Base-by-base conservation (phyloP, 2,113 vertebrate species). In the Plectropomus leopardus region DNA sequence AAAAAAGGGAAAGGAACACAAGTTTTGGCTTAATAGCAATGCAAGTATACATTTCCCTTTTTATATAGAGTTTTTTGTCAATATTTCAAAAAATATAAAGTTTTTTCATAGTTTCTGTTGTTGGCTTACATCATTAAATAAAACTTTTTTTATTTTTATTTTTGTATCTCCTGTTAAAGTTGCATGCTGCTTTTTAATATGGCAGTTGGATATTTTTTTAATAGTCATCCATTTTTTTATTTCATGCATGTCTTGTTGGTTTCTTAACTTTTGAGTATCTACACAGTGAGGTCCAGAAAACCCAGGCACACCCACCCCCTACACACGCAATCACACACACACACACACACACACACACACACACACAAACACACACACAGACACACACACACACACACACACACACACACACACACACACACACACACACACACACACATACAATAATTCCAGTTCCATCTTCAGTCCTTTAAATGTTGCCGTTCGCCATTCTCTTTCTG, bases 181-280 rank as follows among this genome's bases (percentile, higher is more conserved):
- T 90, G 93, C 95, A 95, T 96, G 95, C 95, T 95, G 94, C 92
- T 94, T 94, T 94, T 92, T 94, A 93, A 90, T 95, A 95, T 96
- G 94, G 95, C 94, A 96, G 95, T 95, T 95, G 92, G 84, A 94
- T 93, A 86, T 92, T 95, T 40, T 40, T 93, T 79, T 89, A 92
- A 89, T 92, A 86, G 82, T 94, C 92, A 95, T 95, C 93, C 94
- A 94, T 92, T 89, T 92, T 89, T 92, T 90, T 91, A 86, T 92
- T 95, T 96, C 97, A 99, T 99, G 98, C 98, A 98, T 95, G 93
- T 93, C 86, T 89, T 87, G 90, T 92, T 94, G 91, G 83, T 92
- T 88, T 91, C 66, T 75, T 95, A 94, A 91, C 94, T 77, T 96
- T 96, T 94, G 91, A 96, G 93, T 96, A 97, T 97, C 97, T 97